These are phyloP conservation scores for Oscheius sp. DNA, from an alignment of 2,888 invertebrate genomes.

Conservation along the genomic window DNA sequence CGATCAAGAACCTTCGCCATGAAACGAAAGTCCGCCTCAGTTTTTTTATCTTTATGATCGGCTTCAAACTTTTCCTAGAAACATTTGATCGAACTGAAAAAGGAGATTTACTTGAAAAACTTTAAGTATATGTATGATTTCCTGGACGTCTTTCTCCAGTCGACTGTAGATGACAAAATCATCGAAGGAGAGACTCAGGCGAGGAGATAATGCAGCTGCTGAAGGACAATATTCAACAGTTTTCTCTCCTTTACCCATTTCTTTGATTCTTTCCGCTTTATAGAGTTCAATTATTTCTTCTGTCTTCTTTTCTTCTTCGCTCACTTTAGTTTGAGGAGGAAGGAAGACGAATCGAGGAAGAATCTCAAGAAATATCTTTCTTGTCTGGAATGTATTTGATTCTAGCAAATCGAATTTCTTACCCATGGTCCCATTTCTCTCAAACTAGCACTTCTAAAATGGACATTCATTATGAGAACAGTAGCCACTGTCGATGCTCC, in stretches of 20 bases:
- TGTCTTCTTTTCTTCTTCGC: not conserved
- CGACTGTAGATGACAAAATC: constrained; percentile 15
- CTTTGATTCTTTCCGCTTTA: constrained; percentile 4
- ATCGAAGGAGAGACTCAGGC: constrained; percentile 14
- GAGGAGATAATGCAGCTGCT: constrained; percentile 12
- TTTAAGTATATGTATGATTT: constrained; percentile 16
- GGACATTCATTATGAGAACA: constrained; percentile 48
- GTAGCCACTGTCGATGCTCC: constrained; percentile 68
- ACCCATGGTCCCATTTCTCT: constrained; percentile 42
- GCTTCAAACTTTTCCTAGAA: constrained; percentile 16
- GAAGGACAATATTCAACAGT: not conserved
- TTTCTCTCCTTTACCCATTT: not conserved
- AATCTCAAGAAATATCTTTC: constrained; percentile 84
- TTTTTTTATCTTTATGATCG: not conserved
- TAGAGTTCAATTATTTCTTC: not conserved
- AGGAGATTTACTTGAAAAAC: constrained; percentile 6
- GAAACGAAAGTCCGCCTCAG: constrained; percentile 16
- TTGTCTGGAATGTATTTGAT: constrained; percentile 78
- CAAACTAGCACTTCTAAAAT: constrained; percentile 8
- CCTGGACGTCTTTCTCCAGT: constrained; percentile 16
- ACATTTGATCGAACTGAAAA: not conserved
- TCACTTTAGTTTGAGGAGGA: not conserved
- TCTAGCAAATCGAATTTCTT: not conserved
- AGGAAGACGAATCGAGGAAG: constrained; percentile 1
- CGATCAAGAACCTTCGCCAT: constrained; percentile 29